These are phyloP conservation scores for Stylophora pistillata DNA, from an alignment of 64 coral and sea anemone genomes.

Conservation along the genomic window DNA sequence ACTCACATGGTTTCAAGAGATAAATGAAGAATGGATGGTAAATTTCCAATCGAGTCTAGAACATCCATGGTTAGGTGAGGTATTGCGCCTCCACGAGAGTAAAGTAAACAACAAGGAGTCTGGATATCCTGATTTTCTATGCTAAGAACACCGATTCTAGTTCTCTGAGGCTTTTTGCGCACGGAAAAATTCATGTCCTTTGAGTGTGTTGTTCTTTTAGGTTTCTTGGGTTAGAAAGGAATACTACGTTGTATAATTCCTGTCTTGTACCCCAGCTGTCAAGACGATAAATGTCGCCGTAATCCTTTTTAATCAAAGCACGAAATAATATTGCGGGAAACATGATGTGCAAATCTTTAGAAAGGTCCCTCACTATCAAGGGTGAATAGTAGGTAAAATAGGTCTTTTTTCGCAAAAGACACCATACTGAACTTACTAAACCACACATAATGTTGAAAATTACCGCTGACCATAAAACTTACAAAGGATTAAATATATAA, in stretches of 20 bases:
- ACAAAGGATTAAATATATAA: neutral
- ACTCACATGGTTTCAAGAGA: conserved; percentile 81
- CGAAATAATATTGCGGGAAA: no score
- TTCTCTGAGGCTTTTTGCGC: neutral
- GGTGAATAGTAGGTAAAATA: neutral
- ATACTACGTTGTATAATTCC: neutral
- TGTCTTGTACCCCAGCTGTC: neutral
- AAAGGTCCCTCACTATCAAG: neutral
- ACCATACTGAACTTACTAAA: neutral
- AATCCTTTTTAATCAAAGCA: no score
- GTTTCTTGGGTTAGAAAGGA: neutral
- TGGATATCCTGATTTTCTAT: conserved; percentile 32
- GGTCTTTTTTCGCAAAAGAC: neutral
- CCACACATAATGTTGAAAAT: neutral
- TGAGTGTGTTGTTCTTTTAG: neutral
- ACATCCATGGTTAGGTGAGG: conserved; percentile 68
- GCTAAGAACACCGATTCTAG: conserved; percentile 59
- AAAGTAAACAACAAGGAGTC: conserved; percentile 73
- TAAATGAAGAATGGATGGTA: conserved; percentile 54
- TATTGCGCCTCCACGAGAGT: conserved; percentile 68
- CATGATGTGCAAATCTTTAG: no score
- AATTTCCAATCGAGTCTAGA: conserved; percentile 25
- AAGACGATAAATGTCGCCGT: neutral
- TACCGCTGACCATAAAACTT: neutral
- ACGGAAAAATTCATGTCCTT: conserved; percentile 12